A percentile compares a stretch with the other conserved stretches of the same genome.
Evolutionary conservation across 2,888 invertebrate species (phyloP).

Genomic region (Melinaea menophilus): DNA sequence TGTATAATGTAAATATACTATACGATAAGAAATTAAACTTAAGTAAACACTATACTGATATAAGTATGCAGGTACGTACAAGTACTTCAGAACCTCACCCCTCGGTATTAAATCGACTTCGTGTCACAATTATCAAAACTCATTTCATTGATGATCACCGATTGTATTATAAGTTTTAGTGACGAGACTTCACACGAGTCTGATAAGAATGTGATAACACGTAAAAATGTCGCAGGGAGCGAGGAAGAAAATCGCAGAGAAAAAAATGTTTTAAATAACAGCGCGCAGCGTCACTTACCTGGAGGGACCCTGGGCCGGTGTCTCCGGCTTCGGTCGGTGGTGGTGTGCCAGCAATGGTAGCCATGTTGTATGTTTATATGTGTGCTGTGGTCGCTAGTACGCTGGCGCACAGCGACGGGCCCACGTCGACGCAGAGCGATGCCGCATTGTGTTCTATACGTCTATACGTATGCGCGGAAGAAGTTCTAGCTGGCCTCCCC

Average conservation of each 20-base stretch:
- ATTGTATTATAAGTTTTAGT: neutral
- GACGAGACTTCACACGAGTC: conserved; percentile 31
- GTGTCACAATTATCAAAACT: too few relatives aligned
- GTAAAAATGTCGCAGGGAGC: conserved; percentile 42
- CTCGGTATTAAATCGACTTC: too few relatives aligned
- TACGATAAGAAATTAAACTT: too few relatives aligned
- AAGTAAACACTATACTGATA: too few relatives aligned
- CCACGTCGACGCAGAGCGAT: conserved; percentile 64
- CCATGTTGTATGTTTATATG: conserved; percentile 57
- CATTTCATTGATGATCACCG: too few relatives aligned
- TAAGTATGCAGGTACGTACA: too few relatives aligned
- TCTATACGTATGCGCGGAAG: conserved; percentile 51
- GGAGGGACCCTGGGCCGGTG: conserved; percentile 32
- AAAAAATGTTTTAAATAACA: conserved; percentile 17
- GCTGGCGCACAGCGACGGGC: conserved; percentile 57
- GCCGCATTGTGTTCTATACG: conserved; percentile 67
- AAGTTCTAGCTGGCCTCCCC: conserved; percentile 39
- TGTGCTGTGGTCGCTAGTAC: conserved; percentile 48
- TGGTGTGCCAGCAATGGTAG: conserved; percentile 44
- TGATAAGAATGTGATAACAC: conserved; percentile 46
- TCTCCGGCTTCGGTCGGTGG: conserved; percentile 37
- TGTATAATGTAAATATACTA: too few relatives aligned
- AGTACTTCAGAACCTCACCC: too few relatives aligned
- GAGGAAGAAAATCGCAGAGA: conserved; percentile 39
- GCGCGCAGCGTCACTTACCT: conserved; percentile 65